phyloP scores from a whole-genome alignment of 2,113 vertebrate genomes.

The Lepisosteus osseus region DNA sequence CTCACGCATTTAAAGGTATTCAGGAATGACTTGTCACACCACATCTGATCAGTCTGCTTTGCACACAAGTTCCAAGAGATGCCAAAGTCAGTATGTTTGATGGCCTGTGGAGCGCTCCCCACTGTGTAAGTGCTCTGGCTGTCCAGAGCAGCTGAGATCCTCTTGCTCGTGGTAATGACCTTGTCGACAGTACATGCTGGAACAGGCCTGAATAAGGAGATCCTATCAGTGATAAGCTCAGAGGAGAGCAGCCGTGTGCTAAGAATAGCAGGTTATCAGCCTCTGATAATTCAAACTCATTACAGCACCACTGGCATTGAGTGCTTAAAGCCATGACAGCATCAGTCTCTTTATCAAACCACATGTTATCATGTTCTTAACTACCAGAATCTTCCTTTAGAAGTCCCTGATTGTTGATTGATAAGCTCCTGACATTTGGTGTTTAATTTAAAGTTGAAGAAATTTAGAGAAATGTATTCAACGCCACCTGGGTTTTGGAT shows the following conservation, averaged over 20 bases:
- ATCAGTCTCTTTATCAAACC: neutral
- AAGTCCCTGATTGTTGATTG: neutral
- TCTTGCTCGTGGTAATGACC: neutral
- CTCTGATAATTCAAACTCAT: neutral
- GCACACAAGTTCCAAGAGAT: neutral
- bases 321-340: neutral
- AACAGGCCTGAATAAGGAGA: neutral
- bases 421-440: neutral
- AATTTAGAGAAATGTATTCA: too few species aligned
- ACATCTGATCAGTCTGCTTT: neutral
- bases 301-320: neutral
- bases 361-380: neutral
- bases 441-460: too few species aligned
- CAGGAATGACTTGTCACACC: neutral
- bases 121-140: neutral
- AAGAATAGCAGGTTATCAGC: slow-evolving; percentile 13
- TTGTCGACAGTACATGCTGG: neutral
- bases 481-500: too few species aligned
- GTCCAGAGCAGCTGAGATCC: neutral
- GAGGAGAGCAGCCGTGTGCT: neutral
- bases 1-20: neutral
- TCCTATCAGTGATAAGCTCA: neutral
- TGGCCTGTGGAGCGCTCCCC: neutral
- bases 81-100: neutral
- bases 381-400: too few species aligned